phyloP scores from a whole-genome alignment of 1,140 invertebrate genomes.

The Brachionus plicatilis region DNA sequence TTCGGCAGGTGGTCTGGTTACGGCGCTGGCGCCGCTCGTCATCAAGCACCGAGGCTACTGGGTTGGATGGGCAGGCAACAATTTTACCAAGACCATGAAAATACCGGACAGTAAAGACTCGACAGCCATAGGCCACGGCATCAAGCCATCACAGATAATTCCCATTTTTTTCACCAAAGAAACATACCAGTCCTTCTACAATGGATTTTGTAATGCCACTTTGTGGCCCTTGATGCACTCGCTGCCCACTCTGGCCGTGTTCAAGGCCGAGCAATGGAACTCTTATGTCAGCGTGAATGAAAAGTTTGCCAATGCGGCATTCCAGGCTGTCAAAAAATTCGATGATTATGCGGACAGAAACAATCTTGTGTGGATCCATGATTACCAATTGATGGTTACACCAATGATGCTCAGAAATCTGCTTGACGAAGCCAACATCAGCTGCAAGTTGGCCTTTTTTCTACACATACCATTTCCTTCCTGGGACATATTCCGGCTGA shows the following conservation, averaged over 20 bases:
- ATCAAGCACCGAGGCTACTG: conserved; percentile 74
- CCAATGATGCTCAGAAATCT: no score
- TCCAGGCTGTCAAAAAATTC: no score
- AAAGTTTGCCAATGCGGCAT: conserved; percentile 64
- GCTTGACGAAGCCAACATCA: no score
- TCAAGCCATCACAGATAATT: conserved; percentile 71
- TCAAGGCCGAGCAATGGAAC: conserved; percentile 72
- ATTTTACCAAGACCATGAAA: conserved; percentile 60
- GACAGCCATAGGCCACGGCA: conserved; percentile 70
- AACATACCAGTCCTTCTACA: conserved; percentile 77
- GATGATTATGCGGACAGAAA: no score
- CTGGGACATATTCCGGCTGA: no score
- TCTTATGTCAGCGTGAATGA: conserved; percentile 72
- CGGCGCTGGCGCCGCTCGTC: conserved; percentile 79
- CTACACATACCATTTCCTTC: no score
- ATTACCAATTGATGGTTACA: no score
- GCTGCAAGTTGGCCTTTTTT: no score
- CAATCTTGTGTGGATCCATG: no score
- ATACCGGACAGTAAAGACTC: conserved; percentile 79
- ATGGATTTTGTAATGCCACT: conserved; percentile 82
- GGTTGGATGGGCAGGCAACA: conserved; percentile 80
- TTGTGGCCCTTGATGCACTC: conserved; percentile 87
- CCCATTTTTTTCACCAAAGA: conserved; percentile 69
- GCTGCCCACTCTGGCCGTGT: conserved; percentile 74
- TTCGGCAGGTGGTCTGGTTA: conserved; percentile 69